Base-by-base conservation (phyloP, 2,888 invertebrate species). In the Ormyrus pomaceus region DNA sequence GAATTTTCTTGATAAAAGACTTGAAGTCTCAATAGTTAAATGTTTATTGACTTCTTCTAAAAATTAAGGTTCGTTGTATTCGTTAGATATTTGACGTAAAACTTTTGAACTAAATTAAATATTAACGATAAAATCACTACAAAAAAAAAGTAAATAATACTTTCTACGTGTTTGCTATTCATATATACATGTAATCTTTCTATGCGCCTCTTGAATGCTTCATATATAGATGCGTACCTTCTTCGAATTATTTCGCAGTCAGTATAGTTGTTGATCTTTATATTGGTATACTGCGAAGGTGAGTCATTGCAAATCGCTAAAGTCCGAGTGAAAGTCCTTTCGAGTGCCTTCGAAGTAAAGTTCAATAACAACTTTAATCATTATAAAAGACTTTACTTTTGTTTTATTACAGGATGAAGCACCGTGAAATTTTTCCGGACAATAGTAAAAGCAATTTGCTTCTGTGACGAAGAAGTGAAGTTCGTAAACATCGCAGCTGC, bases 381-480 rank as follows among this genome's bases (percentile, higher is more conserved):
- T 62, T 19, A 46, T 62, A 46, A 61, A 45, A 65, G 34, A 50
- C n/a, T 1, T 61, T 59, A 51, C 45, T 5, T 55, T 34, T 61
- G 50, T 13, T n/a, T 58, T 58, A 13, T 64, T 70, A 7, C 9
- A 53, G 46, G 5, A 56, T 34, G 10, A 19, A 58, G 58, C 45
- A 53, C 64, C 61, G 10, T 50, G 6, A 55, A 48, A 46, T 56
- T 65, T 68, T 69, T 73, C 48, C 34, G 11, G 62, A 61, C 34
- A 11, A 45, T 65, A 59, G 62, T n/a, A n/a, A 64, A 62, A 59
- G 19, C 19, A 72, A 64, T 55, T 85, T 83, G 89, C 89, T 89
- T 89, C 89, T 87, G 88, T 84, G 89, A 88, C 86, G 89, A 90
- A 86, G 82, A 88, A 80, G 83, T 82, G 82, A 56, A 80, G 51